Evolutionary conservation across 2,113 vertebrate genomes (phyloP), one percentile per base, ranked within the genome.

Genomic region (Myotis davidii): DNA sequence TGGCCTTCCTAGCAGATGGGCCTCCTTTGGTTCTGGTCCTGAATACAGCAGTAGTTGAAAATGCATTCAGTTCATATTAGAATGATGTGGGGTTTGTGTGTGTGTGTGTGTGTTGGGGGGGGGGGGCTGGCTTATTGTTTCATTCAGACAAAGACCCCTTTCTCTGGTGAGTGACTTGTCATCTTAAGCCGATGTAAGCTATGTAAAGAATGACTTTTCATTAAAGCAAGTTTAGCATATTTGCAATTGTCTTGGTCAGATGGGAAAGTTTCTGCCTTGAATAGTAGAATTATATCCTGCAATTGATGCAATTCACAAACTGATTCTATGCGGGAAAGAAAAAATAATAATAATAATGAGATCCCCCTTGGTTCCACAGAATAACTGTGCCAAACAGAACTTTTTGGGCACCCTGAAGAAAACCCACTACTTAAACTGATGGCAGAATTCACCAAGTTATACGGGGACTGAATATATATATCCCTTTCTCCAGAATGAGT

Each of bases 121-220:
- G 82, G 93, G 96, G 86, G 94, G 74, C 37, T 88, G 34, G 73
- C n/a, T 95, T 93, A 97, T 97, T 98, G 96, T 98, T 96, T 91
- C 45, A 84, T 76, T 89, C 83, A 93, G 54, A 97, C 96, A 98
- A 97, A 98, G 92, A 92, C 67, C 2, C 10, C 76, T 96, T 97
- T 96, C 88, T 96, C 85, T 84, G 74, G n/a, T 78, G 83, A 96
- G 48, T 96, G 96, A 97, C 92, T 97, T 97, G 78, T 96, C 96
- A 96, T 95, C 88, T 85, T 92, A 86, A 88, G 76, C 94, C 69
- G 1, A 95, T 97, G 88, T 94, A 94, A 97, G 79, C 88, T 97
- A 97, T 97, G 95, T 84, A 95, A 95, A 97, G 95, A 97, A 97
- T 94, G 92, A 97, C 73, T 97, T 95, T 95, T 97, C 94, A 94